phyloP scores from a whole-genome alignment of 2,797 vertebrate genomes.

The Numenius phaeopus region DNA sequence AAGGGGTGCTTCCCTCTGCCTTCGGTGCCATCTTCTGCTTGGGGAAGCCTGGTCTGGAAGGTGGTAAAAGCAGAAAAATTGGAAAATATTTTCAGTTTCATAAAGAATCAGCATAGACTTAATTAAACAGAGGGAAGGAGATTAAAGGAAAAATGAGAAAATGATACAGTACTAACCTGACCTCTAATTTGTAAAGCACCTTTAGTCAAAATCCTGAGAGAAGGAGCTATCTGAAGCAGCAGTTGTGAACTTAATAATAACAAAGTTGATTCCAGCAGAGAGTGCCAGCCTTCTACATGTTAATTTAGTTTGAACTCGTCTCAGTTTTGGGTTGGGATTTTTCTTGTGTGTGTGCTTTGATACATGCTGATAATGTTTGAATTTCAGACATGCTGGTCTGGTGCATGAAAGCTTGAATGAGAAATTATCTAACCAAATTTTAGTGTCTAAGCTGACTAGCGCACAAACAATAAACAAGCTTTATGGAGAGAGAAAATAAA shows the following conservation, averaged over 20 bases:
- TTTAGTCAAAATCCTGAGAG: constrained; percentile 17
- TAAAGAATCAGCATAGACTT: neutral
- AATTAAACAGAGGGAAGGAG: neutral
- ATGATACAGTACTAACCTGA: neutral
- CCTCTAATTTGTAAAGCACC: constrained; percentile 36
- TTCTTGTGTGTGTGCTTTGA: neutral
- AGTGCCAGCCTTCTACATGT: neutral
- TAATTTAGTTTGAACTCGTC: neutral
- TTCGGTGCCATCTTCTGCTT: neutral
- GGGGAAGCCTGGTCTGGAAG: neutral
- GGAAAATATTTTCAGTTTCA: neutral
- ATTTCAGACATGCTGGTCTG: neutral
- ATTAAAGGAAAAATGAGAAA: constrained; percentile 23
- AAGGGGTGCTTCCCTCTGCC: neutral
- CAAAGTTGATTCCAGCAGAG: neutral
- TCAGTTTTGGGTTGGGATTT: neutral
- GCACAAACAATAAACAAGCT: neutral
- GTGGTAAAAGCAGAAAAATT: neutral
- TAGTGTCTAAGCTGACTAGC: neutral
- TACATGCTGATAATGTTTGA: neutral
- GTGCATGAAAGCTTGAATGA: neutral
- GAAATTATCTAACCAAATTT: neutral
- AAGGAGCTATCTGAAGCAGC: neutral
- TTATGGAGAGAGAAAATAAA: neutral
- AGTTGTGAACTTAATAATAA: constrained; percentile 12